phyloP scores from a whole-genome alignment of 2,797 vertebrate genomes.

The Coregonus sp. region DNA sequence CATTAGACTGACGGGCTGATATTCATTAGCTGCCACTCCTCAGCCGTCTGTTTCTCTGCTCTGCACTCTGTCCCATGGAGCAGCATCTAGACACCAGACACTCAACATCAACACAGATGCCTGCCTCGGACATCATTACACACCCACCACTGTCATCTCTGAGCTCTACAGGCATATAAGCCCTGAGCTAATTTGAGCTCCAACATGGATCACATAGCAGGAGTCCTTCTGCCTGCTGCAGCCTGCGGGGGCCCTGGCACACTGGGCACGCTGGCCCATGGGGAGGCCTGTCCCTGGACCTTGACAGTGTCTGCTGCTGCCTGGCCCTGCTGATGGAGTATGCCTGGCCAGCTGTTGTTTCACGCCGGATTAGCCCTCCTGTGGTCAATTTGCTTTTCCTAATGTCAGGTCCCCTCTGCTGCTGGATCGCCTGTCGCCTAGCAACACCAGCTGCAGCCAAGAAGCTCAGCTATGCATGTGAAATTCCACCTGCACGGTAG shows the following conservation, averaged over 20 bases:
- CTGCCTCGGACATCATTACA: neutral
- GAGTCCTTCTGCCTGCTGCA: neutral
- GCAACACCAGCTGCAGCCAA: slow-evolving; percentile 85
- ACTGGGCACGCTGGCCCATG: slow-evolving; percentile 31
- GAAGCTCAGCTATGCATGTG: slow-evolving; percentile 95
- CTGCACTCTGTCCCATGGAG: slow-evolving; percentile 1
- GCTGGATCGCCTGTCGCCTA: slow-evolving; percentile 81
- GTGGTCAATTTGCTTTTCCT: slow-evolving; percentile 99
- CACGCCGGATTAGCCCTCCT: slow-evolving; percentile 96
- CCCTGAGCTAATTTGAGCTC: neutral
- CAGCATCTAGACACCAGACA: slow-evolving; percentile 38
- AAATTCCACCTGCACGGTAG: slow-evolving; percentile 86
- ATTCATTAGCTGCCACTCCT: slow-evolving; percentile 33
- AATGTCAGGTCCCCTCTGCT: slow-evolving; percentile 93
- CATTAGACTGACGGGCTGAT: slow-evolving; percentile 26
- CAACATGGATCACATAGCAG: neutral
- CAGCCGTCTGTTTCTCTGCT: slow-evolving; percentile 15
- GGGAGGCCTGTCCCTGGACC: slow-evolving; percentile 32
- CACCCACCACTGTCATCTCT: neutral
- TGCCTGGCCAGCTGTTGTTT: slow-evolving; percentile 84
- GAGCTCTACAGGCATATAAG: neutral
- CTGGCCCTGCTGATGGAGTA: slow-evolving; percentile 46
- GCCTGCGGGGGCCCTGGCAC: neutral
- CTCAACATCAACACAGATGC: neutral
- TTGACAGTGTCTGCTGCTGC: slow-evolving; percentile 25